Conservation (phyloP, 2,113 vertebrate genomes). For the Muntiacus muntjak region DNA sequence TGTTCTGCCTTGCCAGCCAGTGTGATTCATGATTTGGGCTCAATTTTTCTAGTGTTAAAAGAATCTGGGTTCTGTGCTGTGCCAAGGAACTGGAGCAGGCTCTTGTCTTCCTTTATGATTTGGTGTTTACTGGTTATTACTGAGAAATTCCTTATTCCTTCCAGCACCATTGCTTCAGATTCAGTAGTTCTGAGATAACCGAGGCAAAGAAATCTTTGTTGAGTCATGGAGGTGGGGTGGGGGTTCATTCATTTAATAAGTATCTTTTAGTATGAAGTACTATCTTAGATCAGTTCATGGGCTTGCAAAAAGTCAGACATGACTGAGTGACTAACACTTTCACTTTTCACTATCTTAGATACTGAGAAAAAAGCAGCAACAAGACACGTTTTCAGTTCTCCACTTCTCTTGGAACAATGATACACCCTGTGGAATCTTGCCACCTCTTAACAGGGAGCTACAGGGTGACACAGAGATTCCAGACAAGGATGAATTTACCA, state of each 20-base stretch:
- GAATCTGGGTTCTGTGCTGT: neutral
- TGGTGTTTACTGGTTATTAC: neutral
- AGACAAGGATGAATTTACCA: neutral
- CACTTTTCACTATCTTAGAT: neutral
- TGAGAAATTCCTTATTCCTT: neutral
- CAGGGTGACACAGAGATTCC: neutral
- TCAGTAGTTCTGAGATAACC: neutral
- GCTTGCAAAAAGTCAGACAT: neutral
- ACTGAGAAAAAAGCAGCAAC: neutral
- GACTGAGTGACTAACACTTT: neutral
- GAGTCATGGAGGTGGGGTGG: neutral
- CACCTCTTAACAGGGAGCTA: neutral
- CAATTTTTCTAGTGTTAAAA: neutral
- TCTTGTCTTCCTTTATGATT: neutral
- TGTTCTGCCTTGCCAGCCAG: neutral
- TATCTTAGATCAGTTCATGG: neutral
- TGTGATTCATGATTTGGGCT: neutral
- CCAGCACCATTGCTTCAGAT: neutral
- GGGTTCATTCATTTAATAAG: neutral
- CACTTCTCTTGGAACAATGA: neutral
- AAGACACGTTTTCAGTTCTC: neutral
- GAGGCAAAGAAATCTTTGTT: neutral
- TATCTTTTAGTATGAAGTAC: neutral
- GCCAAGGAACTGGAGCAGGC: neutral
- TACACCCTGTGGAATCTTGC: neutral